phyloP scores from a whole-genome alignment of 2,888 invertebrate species.

The Abscondita cerata region DNA sequence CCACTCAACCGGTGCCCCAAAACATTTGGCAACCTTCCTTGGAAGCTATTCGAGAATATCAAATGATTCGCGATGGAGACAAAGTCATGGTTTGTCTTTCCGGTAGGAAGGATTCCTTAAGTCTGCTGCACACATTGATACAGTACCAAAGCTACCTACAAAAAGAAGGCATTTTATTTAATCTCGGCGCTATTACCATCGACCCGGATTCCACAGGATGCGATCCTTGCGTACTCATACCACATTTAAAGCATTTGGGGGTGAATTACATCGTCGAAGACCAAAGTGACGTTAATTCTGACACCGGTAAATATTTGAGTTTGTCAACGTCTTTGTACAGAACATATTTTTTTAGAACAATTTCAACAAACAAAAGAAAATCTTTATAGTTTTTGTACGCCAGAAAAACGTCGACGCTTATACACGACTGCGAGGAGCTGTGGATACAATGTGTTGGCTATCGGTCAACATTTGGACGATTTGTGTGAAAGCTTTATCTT shows the following conservation, averaged over 20 bases:
- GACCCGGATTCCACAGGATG: constrained; percentile 68
- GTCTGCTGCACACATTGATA: constrained; percentile 80
- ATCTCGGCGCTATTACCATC: constrained; percentile 76
- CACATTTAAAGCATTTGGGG: constrained; percentile 75
- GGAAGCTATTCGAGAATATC: constrained; percentile 82
- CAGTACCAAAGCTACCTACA: constrained; percentile 83
- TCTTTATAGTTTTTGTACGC: constrained; percentile 73
- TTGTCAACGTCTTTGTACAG: neutral
- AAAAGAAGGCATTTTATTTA: constrained; percentile 78
- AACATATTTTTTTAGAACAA: constrained; percentile 57
- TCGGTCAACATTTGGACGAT: constrained; percentile 88
- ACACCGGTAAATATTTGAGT: constrained; percentile 46
- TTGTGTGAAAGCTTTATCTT: constrained; percentile 83
- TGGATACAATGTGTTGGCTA: constrained; percentile 85
- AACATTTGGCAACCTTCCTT: constrained; percentile 82
- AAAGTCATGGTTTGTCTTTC: constrained; percentile 84
- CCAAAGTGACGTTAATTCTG: constrained; percentile 46
- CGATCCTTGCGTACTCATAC: constrained; percentile 69
- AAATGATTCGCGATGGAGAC: constrained; percentile 85
- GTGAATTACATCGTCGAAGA: constrained; percentile 80
- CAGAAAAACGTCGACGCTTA: constrained; percentile 75
- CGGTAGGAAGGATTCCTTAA: constrained; percentile 84
- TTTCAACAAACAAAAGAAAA: constrained; percentile 59
- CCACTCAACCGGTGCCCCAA: constrained; percentile 73
- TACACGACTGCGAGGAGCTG: constrained; percentile 77